Evolutionary conservation across 2,797 vertebrate species (phyloP), one percentile per base, ranked within the genome.

Genomic region (Hydrocynus forskahlii): DNA sequence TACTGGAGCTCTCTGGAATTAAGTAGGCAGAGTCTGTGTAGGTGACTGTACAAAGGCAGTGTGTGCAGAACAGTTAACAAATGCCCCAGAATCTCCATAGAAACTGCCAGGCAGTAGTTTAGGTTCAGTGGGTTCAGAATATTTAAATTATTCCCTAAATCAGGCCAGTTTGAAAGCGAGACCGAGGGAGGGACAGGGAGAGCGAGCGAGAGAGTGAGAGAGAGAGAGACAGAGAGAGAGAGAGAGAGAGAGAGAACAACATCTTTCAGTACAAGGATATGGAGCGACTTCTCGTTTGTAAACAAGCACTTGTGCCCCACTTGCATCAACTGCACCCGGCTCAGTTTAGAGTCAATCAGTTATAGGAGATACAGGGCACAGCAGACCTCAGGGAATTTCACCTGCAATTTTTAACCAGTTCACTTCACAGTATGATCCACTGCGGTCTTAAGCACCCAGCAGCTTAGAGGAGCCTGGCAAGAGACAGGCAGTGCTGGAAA

Each of bases 71-170:
- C 8, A 13, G 54, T 75, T 43, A 60, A 43, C 40, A 45, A 75
- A 23, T 45, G n/a, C 35, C n/a, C 35, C 72, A 45, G 55, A 23
- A 75, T 43, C n/a, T 45, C 72, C 57, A 60, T 59, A 60, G 72
- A 75, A 75, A 75, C 19, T 17, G n/a, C 29, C 72, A 75, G 72
- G 40, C 55, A 60, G n/a, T 21, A 19, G 17, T 16, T 57, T 23
- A 23, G n/a, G 72, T 75, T 60, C 57, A 75, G 13, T 60, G 72
- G 13, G 29, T 60, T 75, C 38, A 4, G 54, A 21, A 60, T 75
- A 55, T 38, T 75, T 75, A 74, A 54, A 59, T 75, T 59, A 60
- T 75, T 45, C 55, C 14, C 55, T 40, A 75, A 60, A 75, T 75
- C 55, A 75, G 55, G 55, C 55, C 72, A 62, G 60, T 75, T 45